Percentiles rank a stretch among this genome's conserved stretches.
Evolutionary conservation across 92 coral and sea anemone species (phyloP).

Genomic region (Scolanthus callimorphus): DNA sequence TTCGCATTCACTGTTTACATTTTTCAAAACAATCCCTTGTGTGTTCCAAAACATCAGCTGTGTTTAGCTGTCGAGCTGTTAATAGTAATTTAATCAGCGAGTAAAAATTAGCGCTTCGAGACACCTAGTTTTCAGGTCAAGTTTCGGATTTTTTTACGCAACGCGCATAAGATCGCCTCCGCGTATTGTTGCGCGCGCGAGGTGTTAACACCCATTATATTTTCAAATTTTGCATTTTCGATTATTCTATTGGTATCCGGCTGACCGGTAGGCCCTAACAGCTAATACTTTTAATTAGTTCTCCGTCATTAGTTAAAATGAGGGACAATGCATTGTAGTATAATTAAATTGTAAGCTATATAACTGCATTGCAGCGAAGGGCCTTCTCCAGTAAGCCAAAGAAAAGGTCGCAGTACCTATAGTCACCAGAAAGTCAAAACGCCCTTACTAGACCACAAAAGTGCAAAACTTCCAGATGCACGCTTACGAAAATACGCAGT

Average conservation of each 20-base stretch:
- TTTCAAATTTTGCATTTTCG: slow-evolving; percentile 49
- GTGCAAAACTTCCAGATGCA: slow-evolving; percentile 42
- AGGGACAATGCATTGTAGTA: slow-evolving; percentile 86
- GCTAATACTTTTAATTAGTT: slow-evolving; percentile 80
- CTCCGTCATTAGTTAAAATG: slow-evolving; percentile 78
- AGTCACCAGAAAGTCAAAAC: too few species aligned
- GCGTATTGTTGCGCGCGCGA: slow-evolving; percentile 11
- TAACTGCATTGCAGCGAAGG: slow-evolving; percentile 67
- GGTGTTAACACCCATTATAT: slow-evolving; percentile 36
- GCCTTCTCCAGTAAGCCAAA: slow-evolving; percentile 7
- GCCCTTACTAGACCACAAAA: not conserved
- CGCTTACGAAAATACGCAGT: slow-evolving; percentile 74
- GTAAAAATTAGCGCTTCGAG: not conserved
- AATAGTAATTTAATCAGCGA: not conserved
- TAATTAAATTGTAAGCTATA: slow-evolving; percentile 82
- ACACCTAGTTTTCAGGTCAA: not conserved
- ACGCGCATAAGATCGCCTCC: not conserved
- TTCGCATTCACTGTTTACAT: slow-evolving; percentile 47
- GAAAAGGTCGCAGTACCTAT: too few species aligned
- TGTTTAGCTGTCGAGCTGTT: slow-evolving; percentile 32
- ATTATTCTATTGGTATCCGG: slow-evolving; percentile 57
- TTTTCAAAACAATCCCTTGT: slow-evolving; percentile 57
- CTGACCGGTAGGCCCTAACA: slow-evolving; percentile 38
- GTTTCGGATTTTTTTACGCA: not conserved
- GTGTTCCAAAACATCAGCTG: slow-evolving; percentile 61